These are phyloP conservation scores for Colius striatus DNA, from an alignment of 2,113 vertebrate species.

Conservation along the genomic window DNA sequence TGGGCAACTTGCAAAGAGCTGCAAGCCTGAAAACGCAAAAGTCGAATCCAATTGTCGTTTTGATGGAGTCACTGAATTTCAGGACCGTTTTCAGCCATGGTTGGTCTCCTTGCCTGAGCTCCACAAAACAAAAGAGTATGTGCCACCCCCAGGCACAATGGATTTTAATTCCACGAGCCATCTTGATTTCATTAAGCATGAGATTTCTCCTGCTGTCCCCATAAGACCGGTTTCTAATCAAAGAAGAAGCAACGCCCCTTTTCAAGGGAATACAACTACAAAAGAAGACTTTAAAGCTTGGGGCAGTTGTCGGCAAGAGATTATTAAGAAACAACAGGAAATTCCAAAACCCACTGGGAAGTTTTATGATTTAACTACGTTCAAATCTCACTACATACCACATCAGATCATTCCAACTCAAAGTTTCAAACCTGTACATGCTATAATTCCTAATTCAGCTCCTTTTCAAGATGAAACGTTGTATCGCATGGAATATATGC, in stretches of 20 bases:
- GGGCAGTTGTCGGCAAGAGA: constrained; percentile 57
- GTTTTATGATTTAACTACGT: constrained; percentile 84
- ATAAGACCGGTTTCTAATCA: constrained; percentile 67
- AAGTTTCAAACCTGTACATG: constrained; percentile 76
- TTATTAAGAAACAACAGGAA: constrained; percentile 72
- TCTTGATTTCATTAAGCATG: constrained; percentile 73
- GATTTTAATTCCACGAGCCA: constrained; percentile 76
- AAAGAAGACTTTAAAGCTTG: constrained; percentile 83
- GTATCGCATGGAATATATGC: constrained; percentile 78
- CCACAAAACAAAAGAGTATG: constrained; percentile 63
- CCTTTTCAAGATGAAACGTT: constrained; percentile 78
- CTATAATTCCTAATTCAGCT: background rate
- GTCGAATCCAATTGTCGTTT: constrained; percentile 61
- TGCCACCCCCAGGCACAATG: constrained; percentile 76
- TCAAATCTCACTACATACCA: constrained; percentile 80
- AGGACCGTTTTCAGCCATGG: constrained; percentile 81
- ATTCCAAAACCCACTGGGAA: constrained; percentile 75
- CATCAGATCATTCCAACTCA: constrained; percentile 68
- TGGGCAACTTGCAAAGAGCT: constrained; percentile 77
- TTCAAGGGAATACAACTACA: constrained; percentile 82
- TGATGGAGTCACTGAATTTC: constrained; percentile 81
- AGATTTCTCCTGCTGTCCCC: constrained; percentile 61
- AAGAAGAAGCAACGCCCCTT: constrained; percentile 66
- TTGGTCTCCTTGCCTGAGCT: constrained; percentile 45
- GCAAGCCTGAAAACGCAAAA: constrained; percentile 70